Percentiles rank a stretch among this genome's conserved stretches.
Conservation (phyloP, 53 echinoderm and acorn worm species). For the Temnopleurus reevesii region DNA sequence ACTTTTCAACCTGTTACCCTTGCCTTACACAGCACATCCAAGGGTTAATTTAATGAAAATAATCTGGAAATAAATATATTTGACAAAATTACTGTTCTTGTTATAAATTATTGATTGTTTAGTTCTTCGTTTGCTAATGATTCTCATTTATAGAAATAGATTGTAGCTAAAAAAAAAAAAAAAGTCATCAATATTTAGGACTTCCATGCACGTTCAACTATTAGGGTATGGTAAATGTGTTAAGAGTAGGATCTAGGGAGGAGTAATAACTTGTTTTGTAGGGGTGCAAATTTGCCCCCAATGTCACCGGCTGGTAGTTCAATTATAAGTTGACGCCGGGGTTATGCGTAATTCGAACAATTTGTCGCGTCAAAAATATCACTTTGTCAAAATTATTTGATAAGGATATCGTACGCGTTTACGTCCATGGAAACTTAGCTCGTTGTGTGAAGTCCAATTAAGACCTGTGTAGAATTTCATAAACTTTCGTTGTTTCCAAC, state of each 20-base stretch:
- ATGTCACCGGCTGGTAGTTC: conserved; percentile 38
- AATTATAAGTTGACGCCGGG: conserved; percentile 17
- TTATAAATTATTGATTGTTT: neutral
- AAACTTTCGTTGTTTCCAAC: neutral
- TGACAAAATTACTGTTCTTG: neutral
- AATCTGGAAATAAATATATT: neutral
- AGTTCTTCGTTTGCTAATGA: neutral
- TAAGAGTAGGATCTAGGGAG: neutral
- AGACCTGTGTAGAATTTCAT: neutral
- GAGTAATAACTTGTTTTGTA: conserved; percentile 28
- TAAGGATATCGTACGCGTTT: neutral
- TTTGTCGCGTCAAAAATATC: conserved; percentile 40
- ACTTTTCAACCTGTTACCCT: neutral
- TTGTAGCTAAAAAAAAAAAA: neutral
- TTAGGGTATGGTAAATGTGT: neutral
- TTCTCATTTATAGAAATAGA: neutral
- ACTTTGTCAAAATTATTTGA: conserved; percentile 28
- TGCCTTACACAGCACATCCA: neutral
- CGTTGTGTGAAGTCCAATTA: neutral
- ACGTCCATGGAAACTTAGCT: neutral
- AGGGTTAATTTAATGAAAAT: too few species aligned
- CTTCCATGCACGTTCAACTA: neutral
- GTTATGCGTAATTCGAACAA: conserved; percentile 39
- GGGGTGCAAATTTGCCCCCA: conserved; percentile 33
- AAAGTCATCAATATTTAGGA: neutral